Percentiles rank a stretch among this genome's conserved stretches.
phyloP scores from a whole-genome alignment of 2,888 invertebrate genomes.

The Tortricodes alternella region DNA sequence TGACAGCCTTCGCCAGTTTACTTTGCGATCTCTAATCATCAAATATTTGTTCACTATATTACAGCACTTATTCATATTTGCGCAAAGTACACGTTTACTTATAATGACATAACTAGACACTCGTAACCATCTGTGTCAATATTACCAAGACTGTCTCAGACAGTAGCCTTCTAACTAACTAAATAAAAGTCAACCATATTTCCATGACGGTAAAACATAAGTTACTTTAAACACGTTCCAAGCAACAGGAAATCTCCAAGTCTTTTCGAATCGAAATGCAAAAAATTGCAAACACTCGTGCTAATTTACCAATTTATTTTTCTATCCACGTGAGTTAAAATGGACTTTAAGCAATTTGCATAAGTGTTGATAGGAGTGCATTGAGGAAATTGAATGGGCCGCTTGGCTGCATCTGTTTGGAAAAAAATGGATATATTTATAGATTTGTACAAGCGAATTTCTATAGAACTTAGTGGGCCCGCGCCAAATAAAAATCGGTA shows the following conservation, averaged over 20 bases:
- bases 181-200: not conserved
- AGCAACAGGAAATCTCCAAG: slow-evolving; percentile 31
- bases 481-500: slow-evolving; percentile 34
- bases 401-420: slow-evolving; percentile 30
- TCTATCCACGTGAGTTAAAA: not conserved
- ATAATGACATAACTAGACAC: slow-evolving; percentile 44
- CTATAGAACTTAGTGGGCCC: slow-evolving; percentile 34
- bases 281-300: slow-evolving; percentile 36
- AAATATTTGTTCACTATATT: not conserved
- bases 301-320: slow-evolving; percentile 23
- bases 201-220: not conserved
- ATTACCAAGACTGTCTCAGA: slow-evolving; percentile 34
- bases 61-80: not conserved
- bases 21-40: too few species aligned
- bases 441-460: slow-evolving; percentile 36
- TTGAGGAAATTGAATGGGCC: slow-evolving; percentile 25
- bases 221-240: not conserved
- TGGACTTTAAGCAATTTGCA: not conserved
- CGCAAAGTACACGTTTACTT: slow-evolving; percentile 34
- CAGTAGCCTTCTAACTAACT: not conserved
- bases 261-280: slow-evolving; percentile 35
- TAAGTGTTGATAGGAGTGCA: not conserved
- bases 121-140: slow-evolving; percentile 49
- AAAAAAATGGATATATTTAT: slow-evolving; percentile 36
- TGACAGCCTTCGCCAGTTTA: too few species aligned